Conservation (phyloP, 2,797 vertebrate species). For the Enteromius anoplus region DNA sequence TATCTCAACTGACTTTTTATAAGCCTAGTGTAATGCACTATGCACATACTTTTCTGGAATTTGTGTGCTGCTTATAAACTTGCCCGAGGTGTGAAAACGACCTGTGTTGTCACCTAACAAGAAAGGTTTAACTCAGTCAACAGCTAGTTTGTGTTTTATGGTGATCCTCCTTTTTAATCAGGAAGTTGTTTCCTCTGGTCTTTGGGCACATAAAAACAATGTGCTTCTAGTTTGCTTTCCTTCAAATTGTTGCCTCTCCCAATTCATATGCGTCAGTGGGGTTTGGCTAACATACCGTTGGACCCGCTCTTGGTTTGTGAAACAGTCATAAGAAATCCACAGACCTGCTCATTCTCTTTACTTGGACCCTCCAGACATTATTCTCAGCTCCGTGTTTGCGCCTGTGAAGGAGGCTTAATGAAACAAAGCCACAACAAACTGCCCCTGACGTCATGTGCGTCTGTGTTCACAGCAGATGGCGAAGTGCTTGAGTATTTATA, state of each 20-base stretch:
- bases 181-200: constrained; percentile 54
- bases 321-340: constrained; percentile 55
- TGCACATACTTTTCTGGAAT: background rate
- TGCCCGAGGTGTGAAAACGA: constrained; percentile 44
- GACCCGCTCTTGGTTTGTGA: constrained; percentile 52
- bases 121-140: constrained; percentile 49
- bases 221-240: constrained; percentile 54
- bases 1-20: background rate
- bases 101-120: constrained; percentile 43
- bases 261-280: constrained; percentile 55
- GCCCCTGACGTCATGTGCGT: constrained; percentile 58
- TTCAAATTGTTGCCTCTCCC: constrained; percentile 60
- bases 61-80: constrained; percentile 43
- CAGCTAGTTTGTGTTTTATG: constrained; percentile 52
- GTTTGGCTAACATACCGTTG: constrained; percentile 55
- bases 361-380: constrained; percentile 52
- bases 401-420: constrained; percentile 51
- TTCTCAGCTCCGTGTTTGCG: constrained; percentile 50
- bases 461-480: constrained; percentile 53
- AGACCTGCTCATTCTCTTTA: constrained; percentile 58
- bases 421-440: constrained; percentile 61
- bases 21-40: background rate
- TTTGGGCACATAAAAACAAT: constrained; percentile 53
- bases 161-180: constrained; percentile 57
- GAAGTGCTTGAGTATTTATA: constrained; percentile 50